Base-by-base conservation (phyloP, 2,888 invertebrate genomes). In the Drosophila pseudotalamancana region DNA sequence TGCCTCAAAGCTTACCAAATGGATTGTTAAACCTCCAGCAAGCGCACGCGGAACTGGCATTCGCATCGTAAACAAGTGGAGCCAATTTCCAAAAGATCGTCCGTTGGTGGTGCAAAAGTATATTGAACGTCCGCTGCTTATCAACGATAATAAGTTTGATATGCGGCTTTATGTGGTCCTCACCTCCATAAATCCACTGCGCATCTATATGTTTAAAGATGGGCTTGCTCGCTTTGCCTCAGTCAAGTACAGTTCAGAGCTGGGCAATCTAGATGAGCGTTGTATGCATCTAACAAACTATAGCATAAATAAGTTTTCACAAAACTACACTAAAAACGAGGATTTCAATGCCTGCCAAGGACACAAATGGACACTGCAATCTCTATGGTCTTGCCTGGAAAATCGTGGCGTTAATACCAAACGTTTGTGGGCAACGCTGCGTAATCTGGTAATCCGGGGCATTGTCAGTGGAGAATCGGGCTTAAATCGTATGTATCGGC, bases 11-110 rank as follows among this genome's bases (percentile, higher is more conserved):
- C 94, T 95, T 74, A 96, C 96, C 79, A 96, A 95, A 89, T 98
- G 99, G 97, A 99, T 99, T 84, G 95, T 99, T 4, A 99, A 99
- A 91, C 99, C 99, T 46, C 99, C 99, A 0, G 99, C 99, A 0
- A 98, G 98, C 43, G 99, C 99, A 0, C 94, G 99, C 37, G 99
- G 99, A 4, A 96, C 97, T 0, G 99, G 99, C 6, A 99, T 99
- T 82, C 95, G 95, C 87, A 98, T 99, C 19, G 96, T 99, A 4
- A 96, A 97, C 86, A 96, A 96, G 77, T 98, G 98, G 97, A 94
- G 95, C 0, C 98, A 99, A 89, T 96, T 99, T 81, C 98, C 99
- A 4, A 96, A 97, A 91, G 96, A 97, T 88, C 94, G 95, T 21
- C 95, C 98, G 0, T 93, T 98, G 23, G 96, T 99, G 49, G 98